Evolutionary conservation across 2,888 invertebrate genomes (phyloP).

Genomic region (Cataglyphis rosenhaueri): DNA sequence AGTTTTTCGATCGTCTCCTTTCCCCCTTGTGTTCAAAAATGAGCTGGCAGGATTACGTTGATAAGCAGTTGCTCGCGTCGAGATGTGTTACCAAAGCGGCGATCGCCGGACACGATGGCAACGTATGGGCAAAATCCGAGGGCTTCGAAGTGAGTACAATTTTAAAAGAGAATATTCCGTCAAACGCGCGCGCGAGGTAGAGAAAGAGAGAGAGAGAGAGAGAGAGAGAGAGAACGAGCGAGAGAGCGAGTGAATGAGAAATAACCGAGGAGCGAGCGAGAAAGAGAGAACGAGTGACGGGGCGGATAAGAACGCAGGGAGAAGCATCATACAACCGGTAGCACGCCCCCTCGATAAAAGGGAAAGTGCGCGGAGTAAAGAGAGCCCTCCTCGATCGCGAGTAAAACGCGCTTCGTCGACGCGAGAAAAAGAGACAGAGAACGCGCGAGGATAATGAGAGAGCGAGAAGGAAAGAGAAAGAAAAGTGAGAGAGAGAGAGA

Average conservation of each 20-base stretch:
- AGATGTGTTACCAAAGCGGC: slow-evolving; percentile 97
- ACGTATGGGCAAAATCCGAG: slow-evolving; percentile 97
- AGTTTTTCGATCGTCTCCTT: slow-evolving; percentile 70
- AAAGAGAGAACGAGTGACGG: slow-evolving; percentile 10
- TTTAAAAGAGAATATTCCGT: slow-evolving; percentile 1
- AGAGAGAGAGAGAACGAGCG: background rate
- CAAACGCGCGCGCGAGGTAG: slow-evolving; percentile 20
- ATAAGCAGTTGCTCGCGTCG: slow-evolving; percentile 98
- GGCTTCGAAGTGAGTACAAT: slow-evolving; percentile 94
- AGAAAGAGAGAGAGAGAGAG: background rate
- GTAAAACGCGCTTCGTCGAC: slow-evolving; percentile 23
- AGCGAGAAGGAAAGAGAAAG: background rate
- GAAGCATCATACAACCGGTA: slow-evolving; percentile 27
- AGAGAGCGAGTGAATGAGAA: slow-evolving; percentile 28
- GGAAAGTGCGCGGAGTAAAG: slow-evolving; percentile 61
- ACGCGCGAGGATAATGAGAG: slow-evolving; percentile 24
- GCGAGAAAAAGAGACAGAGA: slow-evolving; percentile 24
- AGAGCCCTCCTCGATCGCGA: slow-evolving; percentile 31
- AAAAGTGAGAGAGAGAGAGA: slow-evolving; percentile 1
- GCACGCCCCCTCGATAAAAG: slow-evolving; percentile 59
- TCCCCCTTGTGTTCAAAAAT: slow-evolving; percentile 86
- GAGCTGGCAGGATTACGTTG: slow-evolving; percentile 99
- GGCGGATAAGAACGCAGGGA: slow-evolving; percentile 21
- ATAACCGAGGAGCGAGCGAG: slow-evolving; percentile 13
- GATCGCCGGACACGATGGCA: slow-evolving; percentile 97